Evolutionary conservation across 1,140 invertebrate genomes (phyloP), one percentile per base, ranked within the genome.

Genomic region (Drosophila lacertosa): DNA sequence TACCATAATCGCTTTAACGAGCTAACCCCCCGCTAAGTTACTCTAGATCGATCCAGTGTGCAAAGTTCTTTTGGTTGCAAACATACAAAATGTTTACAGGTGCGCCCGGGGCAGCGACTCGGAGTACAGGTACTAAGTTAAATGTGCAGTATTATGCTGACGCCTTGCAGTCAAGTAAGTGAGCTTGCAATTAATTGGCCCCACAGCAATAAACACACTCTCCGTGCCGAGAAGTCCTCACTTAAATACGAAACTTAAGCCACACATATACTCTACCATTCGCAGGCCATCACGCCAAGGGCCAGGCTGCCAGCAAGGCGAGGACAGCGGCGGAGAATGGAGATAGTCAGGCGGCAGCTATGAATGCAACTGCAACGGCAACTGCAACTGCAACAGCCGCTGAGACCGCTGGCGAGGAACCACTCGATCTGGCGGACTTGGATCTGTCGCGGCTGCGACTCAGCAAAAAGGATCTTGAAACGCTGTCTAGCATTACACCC

Each of bases 391-490:
- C 54, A 10, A 13, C 20, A 7, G 16, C 16, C 3, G 6, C 16
- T 9, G 42, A 47, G 0, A 45, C 6, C 5, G 62, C 13, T 24
- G 39, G 15, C 45, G 91, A 92, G 72, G 92, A 92, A 84, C 92
- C 92, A 40, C 89, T 94, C 68, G 94, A 94, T 90, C 91, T 94
- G 84, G 93, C 93, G 35, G 94, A 94, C 77, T 91, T 94, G 70
- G 94, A 94, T 91, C 83, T 95, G 60, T 94, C 93, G 76, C 92
- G 94, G 67, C 92, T 95, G 69, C 92, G 94, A 88, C 92, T 95
- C 20, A 94, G 93, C 66, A 94, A 95, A 90, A 92, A 93, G 77
- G 94, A 95, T 91, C 92, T 94, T 71, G 92, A 93, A 72, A 94
- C 94, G 59, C 89, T 95, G 77, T 94, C 94, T 4, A 94, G 93